Evolutionary conservation across 2,113 vertebrate genomes (phyloP).

Genomic region (Uria lomvia): DNA sequence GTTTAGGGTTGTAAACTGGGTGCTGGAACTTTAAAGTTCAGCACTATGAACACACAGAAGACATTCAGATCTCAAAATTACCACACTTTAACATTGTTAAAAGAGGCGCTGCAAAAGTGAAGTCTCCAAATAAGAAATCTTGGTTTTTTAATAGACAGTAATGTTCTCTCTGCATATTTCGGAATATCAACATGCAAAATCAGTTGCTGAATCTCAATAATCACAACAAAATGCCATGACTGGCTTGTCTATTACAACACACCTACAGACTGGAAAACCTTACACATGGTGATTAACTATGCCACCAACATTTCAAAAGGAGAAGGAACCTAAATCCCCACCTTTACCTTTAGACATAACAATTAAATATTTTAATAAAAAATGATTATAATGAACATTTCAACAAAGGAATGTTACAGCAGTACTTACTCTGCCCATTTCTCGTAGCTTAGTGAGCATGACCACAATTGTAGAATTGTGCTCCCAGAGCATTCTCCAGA

Average conservation of each 20-base stretch:
- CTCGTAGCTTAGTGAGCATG: constrained; percentile 98
- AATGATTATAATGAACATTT: not conserved
- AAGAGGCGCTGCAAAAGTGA: not conserved
- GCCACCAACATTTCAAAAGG: not conserved
- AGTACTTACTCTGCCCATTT: constrained; percentile 93
- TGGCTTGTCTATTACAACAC: not conserved
- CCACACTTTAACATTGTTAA: not conserved
- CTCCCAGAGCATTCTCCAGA: constrained; percentile 99
- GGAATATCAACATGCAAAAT: not conserved
- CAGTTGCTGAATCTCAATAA: not conserved
- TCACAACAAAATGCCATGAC: not conserved
- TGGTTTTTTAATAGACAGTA: not conserved
- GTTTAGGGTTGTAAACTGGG: not conserved
- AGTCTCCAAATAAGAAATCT: not conserved
- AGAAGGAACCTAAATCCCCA: not conserved
- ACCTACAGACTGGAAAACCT: not conserved
- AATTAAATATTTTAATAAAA: not conserved
- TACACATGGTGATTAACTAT: not conserved
- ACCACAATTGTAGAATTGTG: constrained; percentile 99
- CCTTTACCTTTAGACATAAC: not conserved
- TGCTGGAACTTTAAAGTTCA: not conserved
- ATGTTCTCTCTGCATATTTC: not conserved
- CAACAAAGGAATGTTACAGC: not conserved
- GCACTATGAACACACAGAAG: not conserved
- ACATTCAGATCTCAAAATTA: not conserved